Conservation (phyloP, 2,113 vertebrate genomes). For the Mesitornis unicolor region DNA sequence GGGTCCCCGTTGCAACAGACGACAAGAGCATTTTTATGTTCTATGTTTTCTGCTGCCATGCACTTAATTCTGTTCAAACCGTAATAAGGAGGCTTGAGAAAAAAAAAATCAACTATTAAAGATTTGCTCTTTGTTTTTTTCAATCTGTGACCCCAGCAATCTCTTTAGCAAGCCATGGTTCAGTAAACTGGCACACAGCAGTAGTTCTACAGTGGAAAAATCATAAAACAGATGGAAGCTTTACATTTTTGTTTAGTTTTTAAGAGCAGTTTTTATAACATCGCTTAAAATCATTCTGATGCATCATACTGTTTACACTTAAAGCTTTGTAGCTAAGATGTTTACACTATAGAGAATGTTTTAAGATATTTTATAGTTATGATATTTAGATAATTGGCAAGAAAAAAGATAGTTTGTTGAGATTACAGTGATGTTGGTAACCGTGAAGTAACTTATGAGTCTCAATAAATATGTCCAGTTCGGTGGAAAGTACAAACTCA, state of each 20-base stretch:
- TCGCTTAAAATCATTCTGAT: constrained; percentile 82
- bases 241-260: constrained; percentile 87
- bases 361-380: constrained; percentile 89
- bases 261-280: constrained; percentile 85
- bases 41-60: constrained; percentile 1
- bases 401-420: constrained; percentile 85
- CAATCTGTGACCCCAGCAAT: constrained; percentile 79
- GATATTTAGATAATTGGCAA: constrained; percentile 89
- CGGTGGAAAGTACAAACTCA: constrained; percentile 85
- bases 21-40: not conserved
- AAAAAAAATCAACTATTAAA: constrained; percentile 70
- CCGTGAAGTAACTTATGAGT: constrained; percentile 83
- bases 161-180: constrained; percentile 86
- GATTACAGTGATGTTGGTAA: constrained; percentile 82
- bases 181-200: constrained; percentile 84
- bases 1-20: constrained; percentile 40
- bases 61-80: constrained; percentile 42
- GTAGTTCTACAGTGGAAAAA: constrained; percentile 81
- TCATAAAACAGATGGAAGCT: constrained; percentile 89
- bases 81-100: constrained; percentile 57
- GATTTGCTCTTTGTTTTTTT: constrained; percentile 76
- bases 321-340: constrained; percentile 83
- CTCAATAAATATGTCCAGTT: constrained; percentile 87
- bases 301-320: constrained; percentile 82
- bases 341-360: constrained; percentile 84